phyloP scores from a whole-genome alignment of 2,888 invertebrate genomes.

The Pedicia rivosa region DNA sequence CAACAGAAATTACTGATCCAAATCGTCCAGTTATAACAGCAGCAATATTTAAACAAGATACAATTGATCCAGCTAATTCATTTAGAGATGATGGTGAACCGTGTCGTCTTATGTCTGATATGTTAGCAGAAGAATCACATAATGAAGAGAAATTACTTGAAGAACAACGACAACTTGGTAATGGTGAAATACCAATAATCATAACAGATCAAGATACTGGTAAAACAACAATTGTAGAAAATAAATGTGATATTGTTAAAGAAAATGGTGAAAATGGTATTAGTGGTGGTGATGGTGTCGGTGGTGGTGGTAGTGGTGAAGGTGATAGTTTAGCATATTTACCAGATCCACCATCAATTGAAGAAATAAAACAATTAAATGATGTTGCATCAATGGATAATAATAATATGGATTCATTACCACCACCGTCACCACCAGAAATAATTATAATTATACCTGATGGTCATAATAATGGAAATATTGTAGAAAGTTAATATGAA shows the following conservation, averaged over 20 bases:
- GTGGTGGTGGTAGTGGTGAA: neutral
- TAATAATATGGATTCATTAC: constrained; percentile 27
- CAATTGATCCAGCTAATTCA: constrained; percentile 3
- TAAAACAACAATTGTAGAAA: neutral
- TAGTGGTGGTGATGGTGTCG: constrained; percentile 9
- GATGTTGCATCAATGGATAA: constrained; percentile 22
- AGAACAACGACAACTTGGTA: constrained; percentile 34
- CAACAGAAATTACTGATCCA: constrained; percentile 9
- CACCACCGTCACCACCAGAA: constrained; percentile 28
- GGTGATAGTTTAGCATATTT: constrained; percentile 29
- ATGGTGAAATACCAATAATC: constrained; percentile 18
- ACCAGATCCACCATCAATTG: constrained; percentile 28
- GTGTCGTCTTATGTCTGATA: constrained; percentile 1
- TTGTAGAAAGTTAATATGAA: constrained; percentile 2
- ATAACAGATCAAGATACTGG: constrained; percentile 7
- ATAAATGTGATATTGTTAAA: neutral
- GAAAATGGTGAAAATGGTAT: constrained; percentile 1
- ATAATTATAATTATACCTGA: no score
- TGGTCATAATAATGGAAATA: neutral
- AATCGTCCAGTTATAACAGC: constrained; percentile 48
- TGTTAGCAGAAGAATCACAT: constrained; percentile 24
- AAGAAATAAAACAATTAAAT: constrained; percentile 27
- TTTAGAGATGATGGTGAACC: neutral
- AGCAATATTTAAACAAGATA: constrained; percentile 44
- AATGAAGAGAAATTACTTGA: constrained; percentile 35